These are phyloP conservation scores for Pantherophis alleghaniensis DNA, from an alignment of 2,797 vertebrate genomes.

Conservation along the genomic window DNA sequence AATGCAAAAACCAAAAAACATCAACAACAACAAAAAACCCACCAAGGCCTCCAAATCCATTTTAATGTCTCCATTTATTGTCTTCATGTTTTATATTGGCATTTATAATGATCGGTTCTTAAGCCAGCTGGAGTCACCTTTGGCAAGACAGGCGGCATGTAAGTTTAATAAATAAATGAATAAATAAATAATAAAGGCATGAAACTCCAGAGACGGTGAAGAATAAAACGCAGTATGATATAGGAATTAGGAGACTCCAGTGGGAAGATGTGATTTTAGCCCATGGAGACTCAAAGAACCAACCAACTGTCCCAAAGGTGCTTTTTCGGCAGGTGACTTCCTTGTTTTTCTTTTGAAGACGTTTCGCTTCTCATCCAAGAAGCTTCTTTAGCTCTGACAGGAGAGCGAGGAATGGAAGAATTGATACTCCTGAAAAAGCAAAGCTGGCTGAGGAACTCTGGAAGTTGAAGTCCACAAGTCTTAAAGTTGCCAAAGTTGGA, in stretches of 20 bases:
- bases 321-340: too few relatives aligned
- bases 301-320: not conserved
- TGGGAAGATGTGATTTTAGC: not conserved
- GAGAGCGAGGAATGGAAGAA: too few relatives aligned
- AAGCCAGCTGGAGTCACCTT: not conserved
- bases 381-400: too few relatives aligned
- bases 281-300: not conserved
- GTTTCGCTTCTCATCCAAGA: too few relatives aligned
- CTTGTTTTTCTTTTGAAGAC: too few relatives aligned
- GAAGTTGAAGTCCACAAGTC: too few relatives aligned
- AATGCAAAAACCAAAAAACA: not conserved
- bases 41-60: not conserved
- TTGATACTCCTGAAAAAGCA: too few relatives aligned
- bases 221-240: not conserved
- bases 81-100: not conserved
- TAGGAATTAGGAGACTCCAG: not conserved
- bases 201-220: not conserved
- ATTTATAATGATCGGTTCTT: not conserved
- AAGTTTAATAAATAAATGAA: too few relatives aligned
- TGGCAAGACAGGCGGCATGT: not conserved
- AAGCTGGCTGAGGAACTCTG: too few relatives aligned
- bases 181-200: not conserved
- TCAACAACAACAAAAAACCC: too few relatives aligned
- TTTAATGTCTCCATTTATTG: not conserved
- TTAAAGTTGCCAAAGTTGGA: too few relatives aligned